These are phyloP conservation scores for Ctenomys sociabilis DNA, from an alignment of 2,113 vertebrate species.

Conservation along the genomic window DNA sequence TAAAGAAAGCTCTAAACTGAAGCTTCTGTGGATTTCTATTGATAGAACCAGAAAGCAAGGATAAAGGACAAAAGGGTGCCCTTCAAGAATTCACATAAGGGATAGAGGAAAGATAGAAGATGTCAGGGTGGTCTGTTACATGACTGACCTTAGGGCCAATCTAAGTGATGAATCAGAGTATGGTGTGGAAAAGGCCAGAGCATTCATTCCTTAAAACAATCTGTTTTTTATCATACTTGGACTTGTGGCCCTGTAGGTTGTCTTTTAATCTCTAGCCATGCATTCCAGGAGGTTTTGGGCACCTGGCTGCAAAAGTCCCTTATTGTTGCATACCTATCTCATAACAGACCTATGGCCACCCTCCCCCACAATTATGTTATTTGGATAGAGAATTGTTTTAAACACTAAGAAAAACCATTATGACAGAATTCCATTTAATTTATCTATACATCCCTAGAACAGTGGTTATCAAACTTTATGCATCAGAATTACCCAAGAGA, in stretches of 20 bases:
- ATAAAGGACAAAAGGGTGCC: not conserved
- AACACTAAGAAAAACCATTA: slow-evolving; percentile 30
- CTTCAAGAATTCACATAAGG: not conserved
- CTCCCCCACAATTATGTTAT: not conserved
- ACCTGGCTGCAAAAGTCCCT: not conserved
- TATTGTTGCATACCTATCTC: not conserved
- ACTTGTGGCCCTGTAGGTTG: not conserved
- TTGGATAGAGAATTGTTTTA: slow-evolving; percentile 41
- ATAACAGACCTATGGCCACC: not conserved
- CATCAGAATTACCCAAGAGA: not conserved
- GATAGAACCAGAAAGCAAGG: not conserved
- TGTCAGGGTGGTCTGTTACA: not conserved
- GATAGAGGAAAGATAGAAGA: not conserved
- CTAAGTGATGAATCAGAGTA: not conserved
- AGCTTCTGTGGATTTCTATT: not conserved
- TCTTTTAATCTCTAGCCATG: not conserved
- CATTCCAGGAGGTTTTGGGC: not conserved
- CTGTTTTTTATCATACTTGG: not conserved
- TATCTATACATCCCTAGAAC: not conserved
- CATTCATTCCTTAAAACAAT: not conserved
- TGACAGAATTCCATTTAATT: slow-evolving; percentile 14
- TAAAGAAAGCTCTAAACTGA: not conserved
- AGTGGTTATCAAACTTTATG: not conserved
- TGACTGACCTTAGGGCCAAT: not conserved
- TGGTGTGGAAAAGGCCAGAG: not conserved